Base-by-base conservation (phyloP, 2,888 invertebrate species). In the Bimastos eiseni region DNA sequence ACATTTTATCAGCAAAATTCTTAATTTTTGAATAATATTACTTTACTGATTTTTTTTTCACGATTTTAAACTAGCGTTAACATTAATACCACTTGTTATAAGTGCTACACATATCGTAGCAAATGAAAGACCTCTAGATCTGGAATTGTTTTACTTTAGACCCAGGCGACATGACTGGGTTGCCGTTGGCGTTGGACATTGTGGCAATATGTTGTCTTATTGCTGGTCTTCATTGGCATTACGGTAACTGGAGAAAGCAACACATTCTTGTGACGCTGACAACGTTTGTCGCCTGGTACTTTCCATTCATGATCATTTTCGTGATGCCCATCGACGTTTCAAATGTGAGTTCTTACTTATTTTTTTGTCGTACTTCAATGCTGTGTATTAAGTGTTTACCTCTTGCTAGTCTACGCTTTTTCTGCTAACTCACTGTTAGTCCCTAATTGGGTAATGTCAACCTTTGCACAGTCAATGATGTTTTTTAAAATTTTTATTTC, bases 241-340 rank as follows among this genome's bases (percentile, higher is more conserved):
- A 99, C 96, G 99, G 99, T 44, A 98, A 99, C 95, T 97, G 98
- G 96, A 97, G 97, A 94, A 97, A 97, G 93, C 99, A 99, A 95
- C 98, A 98, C 95, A 96, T 98, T 93, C 96, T 98, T 93, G 99
- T 99, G 83, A 99, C 99, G 5, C 95, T 98, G 88, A 97, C 98
- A 84, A 98, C 99, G 34, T 96, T 99, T 90, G 97, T 98, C 93
- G 98, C 99, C 92, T 99, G 99, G 99, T 99, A 98, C 95, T 99
- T 99, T 96, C 99, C 99, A 49, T 97, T 99, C 95, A 96, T 99
- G 93, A 99, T 99, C 94, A 98, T 99, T 95, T 98, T 99, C 95
- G 97, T 99, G 90, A 96, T 99, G 93, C 99, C 99, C 33, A 95
- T 99, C 94, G 99, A 99, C 96, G 98, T 99, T 89, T 98, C 98